Percentiles rank a stretch among this genome's conserved stretches.
phyloP scores from a whole-genome alignment of 2,888 invertebrate genomes.

The Sinohyriopsis cumingii region DNA sequence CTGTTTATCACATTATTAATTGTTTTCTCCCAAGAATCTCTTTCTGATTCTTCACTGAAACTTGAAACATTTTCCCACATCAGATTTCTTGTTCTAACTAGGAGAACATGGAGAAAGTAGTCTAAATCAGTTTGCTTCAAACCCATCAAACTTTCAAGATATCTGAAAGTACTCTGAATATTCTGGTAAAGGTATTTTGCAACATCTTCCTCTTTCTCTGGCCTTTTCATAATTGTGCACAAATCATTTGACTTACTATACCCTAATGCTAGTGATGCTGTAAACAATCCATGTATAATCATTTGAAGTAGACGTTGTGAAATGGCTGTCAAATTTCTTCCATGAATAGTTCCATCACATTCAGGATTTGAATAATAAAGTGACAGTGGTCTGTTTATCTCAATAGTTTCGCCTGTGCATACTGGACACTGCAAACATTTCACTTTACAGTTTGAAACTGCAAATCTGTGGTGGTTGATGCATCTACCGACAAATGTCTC shows the following conservation, averaged over 20 bases:
- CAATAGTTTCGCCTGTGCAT: too few relatives aligned
- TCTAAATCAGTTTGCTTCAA: conserved; percentile 2
- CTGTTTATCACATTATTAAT: conserved; percentile 7
- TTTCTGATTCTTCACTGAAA: background rate
- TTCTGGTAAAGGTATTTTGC: too few relatives aligned
- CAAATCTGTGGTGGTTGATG: too few relatives aligned
- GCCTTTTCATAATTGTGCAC: background rate
- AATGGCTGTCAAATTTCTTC: too few relatives aligned
- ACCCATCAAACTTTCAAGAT: background rate
- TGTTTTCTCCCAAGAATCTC: conserved; percentile 7
- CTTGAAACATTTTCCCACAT: background rate
- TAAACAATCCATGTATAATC: background rate
- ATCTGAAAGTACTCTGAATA: background rate
- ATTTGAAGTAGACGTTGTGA: background rate
- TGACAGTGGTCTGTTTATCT: too few relatives aligned
- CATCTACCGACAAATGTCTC: too few relatives aligned
- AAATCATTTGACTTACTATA: background rate
- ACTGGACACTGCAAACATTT: too few relatives aligned
- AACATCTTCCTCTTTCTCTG: too few relatives aligned
- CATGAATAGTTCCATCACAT: too few relatives aligned
- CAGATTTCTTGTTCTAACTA: background rate
- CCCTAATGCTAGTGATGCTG: background rate
- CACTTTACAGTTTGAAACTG: too few relatives aligned
- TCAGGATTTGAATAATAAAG: too few relatives aligned
- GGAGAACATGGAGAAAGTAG: conserved; percentile 13